Evolutionary conservation across 2,888 invertebrate species (phyloP), one percentile per base, ranked within the genome.

Genomic region (Ennomos erosarius): DNA sequence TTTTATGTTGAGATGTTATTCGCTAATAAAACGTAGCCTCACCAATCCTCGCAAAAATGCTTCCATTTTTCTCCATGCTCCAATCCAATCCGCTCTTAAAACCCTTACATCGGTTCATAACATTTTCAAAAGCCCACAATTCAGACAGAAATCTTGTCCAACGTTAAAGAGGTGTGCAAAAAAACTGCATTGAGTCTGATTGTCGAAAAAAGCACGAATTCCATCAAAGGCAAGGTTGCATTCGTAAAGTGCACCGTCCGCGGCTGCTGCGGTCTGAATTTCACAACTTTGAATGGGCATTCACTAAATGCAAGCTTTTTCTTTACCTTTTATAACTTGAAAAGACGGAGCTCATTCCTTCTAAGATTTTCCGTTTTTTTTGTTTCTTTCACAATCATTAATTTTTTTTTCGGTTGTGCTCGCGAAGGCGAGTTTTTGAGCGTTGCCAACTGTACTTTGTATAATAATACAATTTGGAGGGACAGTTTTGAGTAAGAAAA

Each of bases 221-320:
- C 74, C 81, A 83, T 88, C 84, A 87, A 89, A 88, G 82, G 78
- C 55, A 51, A 79, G 84, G 85, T 84, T 85, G 87, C 88, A 87
- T 85, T 85, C 82, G 84, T 81, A 80, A 88, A 88, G 86, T 87
- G 86, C 85, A 81, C 83, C 79, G 75, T 78, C 75, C 75, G 74
- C 75, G 76, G 77, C 73, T 73, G 80, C 84, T 75, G 79, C 80
- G 86, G 85, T 85, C 81, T 85, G 88, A 87, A 87, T 86, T 85
- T 79, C 71, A 81, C 82, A 79, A 75, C 80, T 81, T 81, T 87
- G 90, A 90, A 90, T 87, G 81, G 78, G 86, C 84, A 90, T 92
- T 92, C 91, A 90, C 88, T 87, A 90, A 91, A 86, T 86, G 84
- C 85, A 81, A 76, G 82, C 79, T 78, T 79, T 86, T 87, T 86